A percentile compares a stretch with the other conserved stretches of the same genome.
phyloP scores from a whole-genome alignment of 2,113 vertebrate species.

The Hassar affinis region DNA sequence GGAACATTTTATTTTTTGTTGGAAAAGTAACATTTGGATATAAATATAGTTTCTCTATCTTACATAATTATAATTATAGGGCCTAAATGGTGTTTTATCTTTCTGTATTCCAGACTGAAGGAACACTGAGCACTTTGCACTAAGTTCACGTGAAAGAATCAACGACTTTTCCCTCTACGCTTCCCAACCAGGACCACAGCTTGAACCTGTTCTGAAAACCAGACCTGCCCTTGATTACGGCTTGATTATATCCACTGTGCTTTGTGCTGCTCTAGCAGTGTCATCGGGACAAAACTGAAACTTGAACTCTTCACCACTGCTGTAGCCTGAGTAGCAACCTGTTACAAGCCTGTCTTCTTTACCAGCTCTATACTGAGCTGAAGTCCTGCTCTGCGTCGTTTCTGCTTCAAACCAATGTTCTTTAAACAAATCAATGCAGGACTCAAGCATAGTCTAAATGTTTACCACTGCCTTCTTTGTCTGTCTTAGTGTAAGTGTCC shows the following conservation, averaged over 20 bases:
- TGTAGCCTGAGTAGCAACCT: conserved; percentile 16
- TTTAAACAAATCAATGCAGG: not conserved
- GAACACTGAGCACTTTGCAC: conserved; percentile 67
- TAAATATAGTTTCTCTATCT: too few species aligned
- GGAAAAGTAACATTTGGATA: too few species aligned
- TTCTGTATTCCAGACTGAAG: conserved; percentile 66
- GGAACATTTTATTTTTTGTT: too few species aligned
- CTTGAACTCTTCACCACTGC: not conserved
- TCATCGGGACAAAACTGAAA: not conserved
- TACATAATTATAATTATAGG: too few species aligned
- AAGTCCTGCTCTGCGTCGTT: not conserved
- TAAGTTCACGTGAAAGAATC: not conserved
- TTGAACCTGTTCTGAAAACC: conserved; percentile 27
- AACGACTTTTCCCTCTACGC: not conserved
- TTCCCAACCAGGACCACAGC: not conserved
- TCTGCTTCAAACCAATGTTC: conserved; percentile 10
- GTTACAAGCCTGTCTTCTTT: not conserved
- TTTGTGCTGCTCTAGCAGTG: not conserved
- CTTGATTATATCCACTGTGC: not conserved
- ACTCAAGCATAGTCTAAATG: not conserved
- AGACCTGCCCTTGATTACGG: conserved; percentile 3
- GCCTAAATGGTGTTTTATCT: not conserved
- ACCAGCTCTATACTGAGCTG: not conserved
- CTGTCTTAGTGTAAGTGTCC: not conserved
- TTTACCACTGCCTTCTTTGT: not conserved